Conservation (phyloP, 2,888 invertebrate species). For the Lasius fuliginosus region DNA sequence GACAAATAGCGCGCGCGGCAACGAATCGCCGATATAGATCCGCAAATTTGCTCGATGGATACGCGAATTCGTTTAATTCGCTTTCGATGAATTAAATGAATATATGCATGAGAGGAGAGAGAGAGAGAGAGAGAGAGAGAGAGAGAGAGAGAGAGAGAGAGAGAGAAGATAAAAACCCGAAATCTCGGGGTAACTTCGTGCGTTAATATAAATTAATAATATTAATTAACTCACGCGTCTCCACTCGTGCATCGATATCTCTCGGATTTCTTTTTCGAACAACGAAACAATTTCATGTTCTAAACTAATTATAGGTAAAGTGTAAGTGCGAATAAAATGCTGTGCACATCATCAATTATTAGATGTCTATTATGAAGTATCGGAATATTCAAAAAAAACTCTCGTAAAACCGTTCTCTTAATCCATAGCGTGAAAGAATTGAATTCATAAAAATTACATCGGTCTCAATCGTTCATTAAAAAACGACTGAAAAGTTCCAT, state of each 20-base stretch:
- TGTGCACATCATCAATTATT: not conserved
- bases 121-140: not conserved
- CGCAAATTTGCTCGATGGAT: constrained; percentile 31
- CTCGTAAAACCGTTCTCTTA: not conserved
- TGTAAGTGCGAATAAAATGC: not conserved
- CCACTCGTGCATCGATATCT: not conserved
- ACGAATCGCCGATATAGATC: constrained; percentile 37
- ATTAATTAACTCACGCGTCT: not conserved
- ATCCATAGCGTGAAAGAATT: not conserved
- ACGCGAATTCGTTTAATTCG: constrained; percentile 28
- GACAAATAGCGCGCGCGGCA: constrained; percentile 27
- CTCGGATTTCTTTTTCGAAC: not conserved
- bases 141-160: not conserved
- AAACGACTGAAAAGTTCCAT: constrained; percentile 1
- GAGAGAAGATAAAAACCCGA: not conserved
- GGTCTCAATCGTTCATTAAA: not conserved
- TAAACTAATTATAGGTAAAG: not conserved
- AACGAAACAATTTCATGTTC: not conserved
- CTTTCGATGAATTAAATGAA: constrained; percentile 49
- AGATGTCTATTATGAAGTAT: not conserved
- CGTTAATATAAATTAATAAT: too few species aligned
- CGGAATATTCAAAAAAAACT: constrained; percentile 5
- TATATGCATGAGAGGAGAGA: constrained; percentile 35
- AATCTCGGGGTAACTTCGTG: not conserved
- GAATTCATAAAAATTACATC: not conserved